A percentile compares a stretch with the other conserved stretches of the same genome.
Conservation (phyloP, 1,140 invertebrate genomes). For the Drosophila bocqueti region DNA sequence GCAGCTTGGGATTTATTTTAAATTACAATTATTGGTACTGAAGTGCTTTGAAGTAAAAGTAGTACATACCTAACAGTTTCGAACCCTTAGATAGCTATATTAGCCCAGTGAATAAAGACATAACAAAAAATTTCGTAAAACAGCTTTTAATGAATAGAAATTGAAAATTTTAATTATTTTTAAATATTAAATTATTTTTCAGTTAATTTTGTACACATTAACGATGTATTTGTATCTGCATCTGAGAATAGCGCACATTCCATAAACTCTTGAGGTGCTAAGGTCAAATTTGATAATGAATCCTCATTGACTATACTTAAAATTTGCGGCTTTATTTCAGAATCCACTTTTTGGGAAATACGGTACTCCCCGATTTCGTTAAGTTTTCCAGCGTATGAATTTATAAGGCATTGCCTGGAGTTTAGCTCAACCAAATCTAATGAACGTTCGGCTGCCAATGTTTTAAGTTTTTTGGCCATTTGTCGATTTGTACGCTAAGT, state of each 20-base stretch:
- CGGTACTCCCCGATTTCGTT: constrained; percentile 12
- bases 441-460: constrained; percentile 46
- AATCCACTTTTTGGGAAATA: neutral
- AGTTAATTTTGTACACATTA: constrained; percentile 33
- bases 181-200: neutral
- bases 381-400: constrained; percentile 39
- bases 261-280: constrained; percentile 14
- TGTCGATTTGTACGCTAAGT: constrained; percentile 49
- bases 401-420: constrained; percentile 45
- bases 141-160: neutral
- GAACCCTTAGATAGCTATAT: too few species aligned
- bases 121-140: too few species aligned
- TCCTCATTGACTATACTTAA: neutral
- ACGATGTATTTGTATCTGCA: constrained; percentile 36
- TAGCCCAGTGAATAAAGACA: too few species aligned
- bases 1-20: too few species aligned
- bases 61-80: too few species aligned
- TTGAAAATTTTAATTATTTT: neutral
- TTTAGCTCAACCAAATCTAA: constrained; percentile 57
- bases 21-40: too few species aligned
- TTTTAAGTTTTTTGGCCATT: constrained; percentile 55
- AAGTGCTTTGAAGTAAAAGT: too few species aligned
- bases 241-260: constrained; percentile 47
- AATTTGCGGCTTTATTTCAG: neutral
- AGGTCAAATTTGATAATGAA: neutral